These are phyloP conservation scores for Drosophila eugracilis DNA, from an alignment of 1,140 invertebrate species.

Conservation along the genomic window DNA sequence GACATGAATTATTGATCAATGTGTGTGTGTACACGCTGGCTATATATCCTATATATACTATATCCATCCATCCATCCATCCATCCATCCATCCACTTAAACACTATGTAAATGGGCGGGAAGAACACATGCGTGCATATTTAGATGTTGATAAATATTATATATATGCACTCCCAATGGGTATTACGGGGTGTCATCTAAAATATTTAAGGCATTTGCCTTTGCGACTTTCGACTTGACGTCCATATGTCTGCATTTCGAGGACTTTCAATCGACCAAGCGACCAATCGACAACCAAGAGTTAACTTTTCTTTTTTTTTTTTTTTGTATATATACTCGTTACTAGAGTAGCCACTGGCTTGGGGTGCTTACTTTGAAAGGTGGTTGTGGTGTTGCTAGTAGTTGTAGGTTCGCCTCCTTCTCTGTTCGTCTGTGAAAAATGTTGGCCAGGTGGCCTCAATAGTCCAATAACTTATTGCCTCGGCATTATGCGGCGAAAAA, in stretches of 20 bases:
- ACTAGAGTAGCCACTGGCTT: too few relatives aligned
- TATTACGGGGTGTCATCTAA: conserved; percentile 53
- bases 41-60: not conserved
- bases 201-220: conserved; percentile 71
- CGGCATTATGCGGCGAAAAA: conserved; percentile 67
- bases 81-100: not conserved
- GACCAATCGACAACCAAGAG: too few relatives aligned
- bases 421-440: conserved; percentile 18
- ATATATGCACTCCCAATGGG: conserved; percentile 49
- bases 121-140: conserved; percentile 59
- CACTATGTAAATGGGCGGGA: conserved; percentile 27
- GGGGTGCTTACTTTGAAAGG: conserved; percentile 1
- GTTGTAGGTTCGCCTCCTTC: not conserved
- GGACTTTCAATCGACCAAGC: conserved; percentile 41
- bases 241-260: conserved; percentile 50
- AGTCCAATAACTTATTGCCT: conserved; percentile 71
- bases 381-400: too few relatives aligned
- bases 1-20: conserved; percentile 67
- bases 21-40: conserved; percentile 10
- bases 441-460: conserved; percentile 72
- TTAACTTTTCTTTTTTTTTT: conserved; percentile 2
- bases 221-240: conserved; percentile 17
- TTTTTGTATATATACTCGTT: too few relatives aligned
- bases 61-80: too few relatives aligned
- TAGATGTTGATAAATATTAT: conserved; percentile 77